Conservation (phyloP, 2,888 invertebrate genomes). For the Epirrhoe alternata region DNA sequence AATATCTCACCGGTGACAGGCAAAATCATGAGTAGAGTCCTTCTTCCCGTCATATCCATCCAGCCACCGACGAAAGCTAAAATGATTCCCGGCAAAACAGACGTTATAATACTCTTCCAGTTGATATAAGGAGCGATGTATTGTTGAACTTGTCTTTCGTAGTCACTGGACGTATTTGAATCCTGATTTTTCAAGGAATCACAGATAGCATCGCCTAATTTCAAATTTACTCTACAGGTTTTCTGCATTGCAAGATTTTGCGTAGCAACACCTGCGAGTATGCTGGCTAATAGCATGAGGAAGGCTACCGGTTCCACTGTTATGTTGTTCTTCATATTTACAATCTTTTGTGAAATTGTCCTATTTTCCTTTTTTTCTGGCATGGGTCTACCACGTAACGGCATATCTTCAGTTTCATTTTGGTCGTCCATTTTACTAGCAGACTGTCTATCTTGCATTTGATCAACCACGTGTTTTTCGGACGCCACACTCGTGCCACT, state of each 20-base stretch:
- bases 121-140: constrained; percentile 89
- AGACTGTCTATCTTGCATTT: neutral
- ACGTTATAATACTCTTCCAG: constrained; percentile 91
- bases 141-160: constrained; percentile 85
- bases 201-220: constrained; percentile 87
- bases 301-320: constrained; percentile 54
- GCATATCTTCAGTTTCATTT: constrained; percentile 21
- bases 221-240: constrained; percentile 90
- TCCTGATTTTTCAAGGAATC: constrained; percentile 87
- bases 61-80: constrained; percentile 91
- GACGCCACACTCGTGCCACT: neutral
- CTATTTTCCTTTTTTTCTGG: constrained; percentile 19
- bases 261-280: constrained; percentile 87
- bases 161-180: constrained; percentile 61
- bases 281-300: constrained; percentile 47
- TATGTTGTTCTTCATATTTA: constrained; percentile 38
- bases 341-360: constrained; percentile 33
- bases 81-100: constrained; percentile 88
- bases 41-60: constrained; percentile 85
- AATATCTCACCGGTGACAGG: constrained; percentile 90
- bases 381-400: constrained; percentile 26
- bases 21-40: constrained; percentile 89
- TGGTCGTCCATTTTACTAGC: neutral
- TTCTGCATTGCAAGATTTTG: constrained; percentile 92
- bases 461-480: neutral